These are phyloP conservation scores for Tadarida brasiliensis DNA, from an alignment of 2,797 vertebrate genomes.

Conservation along the genomic window DNA sequence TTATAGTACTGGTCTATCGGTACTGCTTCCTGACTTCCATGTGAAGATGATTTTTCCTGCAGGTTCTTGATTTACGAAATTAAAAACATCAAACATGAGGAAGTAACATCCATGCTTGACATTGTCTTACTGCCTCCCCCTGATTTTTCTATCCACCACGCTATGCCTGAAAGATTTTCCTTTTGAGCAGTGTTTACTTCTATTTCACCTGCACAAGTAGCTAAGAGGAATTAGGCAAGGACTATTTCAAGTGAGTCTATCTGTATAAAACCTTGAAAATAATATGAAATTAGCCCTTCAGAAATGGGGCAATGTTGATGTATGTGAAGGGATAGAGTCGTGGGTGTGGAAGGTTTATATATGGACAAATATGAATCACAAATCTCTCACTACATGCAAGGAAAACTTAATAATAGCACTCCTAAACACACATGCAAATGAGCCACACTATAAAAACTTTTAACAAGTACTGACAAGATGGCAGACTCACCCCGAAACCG, in stretches of 20 bases:
- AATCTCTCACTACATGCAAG: neutral
- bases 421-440: slow-evolving; percentile 59
- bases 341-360: neutral
- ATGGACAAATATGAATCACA: neutral
- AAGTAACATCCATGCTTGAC: neutral
- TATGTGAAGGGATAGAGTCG: neutral
- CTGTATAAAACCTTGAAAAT: neutral
- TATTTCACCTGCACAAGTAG: neutral
- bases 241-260: neutral
- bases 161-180: neutral
- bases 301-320: neutral
- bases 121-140: neutral
- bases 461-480: slow-evolving; percentile 76
- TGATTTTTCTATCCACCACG: neutral
- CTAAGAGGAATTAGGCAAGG: slow-evolving; percentile 5
- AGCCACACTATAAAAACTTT: slow-evolving; percentile 66
- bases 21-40: neutral
- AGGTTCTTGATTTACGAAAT: neutral
- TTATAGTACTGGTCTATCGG: neutral
- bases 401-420: slow-evolving; percentile 58
- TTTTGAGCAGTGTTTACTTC: slow-evolving; percentile 14
- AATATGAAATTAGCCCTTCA: neutral
- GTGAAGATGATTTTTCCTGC: slow-evolving; percentile 39
- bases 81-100: neutral
- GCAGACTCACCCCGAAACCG: slow-evolving; percentile 78